Evolutionary conservation across 2,797 vertebrate species (phyloP).

Genomic region (Spatula versicolor): DNA sequence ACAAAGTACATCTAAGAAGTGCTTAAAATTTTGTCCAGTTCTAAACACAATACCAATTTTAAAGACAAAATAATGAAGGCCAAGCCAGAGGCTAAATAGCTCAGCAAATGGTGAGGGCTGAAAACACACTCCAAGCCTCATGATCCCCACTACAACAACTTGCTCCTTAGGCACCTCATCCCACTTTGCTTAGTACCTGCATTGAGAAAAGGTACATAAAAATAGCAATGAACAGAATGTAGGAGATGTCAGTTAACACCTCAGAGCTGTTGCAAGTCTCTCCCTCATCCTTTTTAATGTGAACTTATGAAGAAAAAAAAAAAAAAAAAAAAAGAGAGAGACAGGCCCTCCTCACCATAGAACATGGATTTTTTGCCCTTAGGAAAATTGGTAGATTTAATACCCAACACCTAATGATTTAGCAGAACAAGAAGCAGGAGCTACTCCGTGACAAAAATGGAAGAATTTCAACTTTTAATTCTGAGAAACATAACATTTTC

Average conservation of each 20-base stretch:
- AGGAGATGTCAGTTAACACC: too few species aligned
- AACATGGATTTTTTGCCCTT: neutral
- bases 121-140: neutral
- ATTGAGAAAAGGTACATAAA: neutral
- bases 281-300: neutral
- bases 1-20: neutral
- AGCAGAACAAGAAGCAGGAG: neutral
- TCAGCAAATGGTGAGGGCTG: neutral
- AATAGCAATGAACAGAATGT: too few species aligned
- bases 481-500: neutral
- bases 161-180: neutral
- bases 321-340: neutral
- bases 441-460: neutral
- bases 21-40: neutral
- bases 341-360: neutral
- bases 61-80: neutral
- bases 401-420: neutral
- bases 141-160: neutral
- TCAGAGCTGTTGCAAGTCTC: neutral
- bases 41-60: neutral
- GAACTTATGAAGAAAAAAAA: neutral
- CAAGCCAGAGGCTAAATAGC: neutral
- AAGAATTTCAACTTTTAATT: slow-evolving; percentile 6
- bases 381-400: neutral
- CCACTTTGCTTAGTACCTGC: neutral